Evolutionary conservation across 2,113 vertebrate species (phyloP).

Genomic region (Macaca nemestrina): DNA sequence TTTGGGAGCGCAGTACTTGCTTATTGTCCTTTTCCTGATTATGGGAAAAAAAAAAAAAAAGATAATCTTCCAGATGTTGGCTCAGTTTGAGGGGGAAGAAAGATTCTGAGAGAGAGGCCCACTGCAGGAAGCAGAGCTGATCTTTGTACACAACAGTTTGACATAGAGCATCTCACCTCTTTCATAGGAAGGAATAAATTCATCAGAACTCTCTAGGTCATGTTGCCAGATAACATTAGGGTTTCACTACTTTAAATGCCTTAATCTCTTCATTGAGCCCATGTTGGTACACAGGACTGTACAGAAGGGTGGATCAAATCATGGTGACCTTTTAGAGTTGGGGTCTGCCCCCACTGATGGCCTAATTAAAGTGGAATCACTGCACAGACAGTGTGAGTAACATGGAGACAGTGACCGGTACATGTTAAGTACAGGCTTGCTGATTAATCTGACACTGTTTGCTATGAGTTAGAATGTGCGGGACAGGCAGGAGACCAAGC

Average conservation of each 20-base stretch:
- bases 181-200: background rate
- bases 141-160: background rate
- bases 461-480: background rate
- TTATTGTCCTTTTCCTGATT: conserved; percentile 71
- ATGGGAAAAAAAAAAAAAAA: background rate
- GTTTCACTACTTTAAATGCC: background rate
- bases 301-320: background rate
- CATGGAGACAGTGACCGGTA: background rate
- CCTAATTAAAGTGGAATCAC: background rate
- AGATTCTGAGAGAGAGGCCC: background rate
- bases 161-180: background rate
- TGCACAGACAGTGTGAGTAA: background rate
- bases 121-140: conserved; percentile 28
- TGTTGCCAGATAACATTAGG: background rate
- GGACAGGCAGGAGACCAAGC: background rate
- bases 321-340: background rate
- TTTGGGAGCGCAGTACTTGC: conserved; percentile 58
- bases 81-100: conserved; percentile 44
- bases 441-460: background rate
- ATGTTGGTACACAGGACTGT: background rate
- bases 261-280: background rate
- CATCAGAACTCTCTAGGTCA: fast-evolving
- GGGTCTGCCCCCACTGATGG: background rate
- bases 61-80: conserved; percentile 76
- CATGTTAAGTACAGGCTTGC: background rate